Base-by-base conservation (phyloP, 2,113 vertebrate species). In the Panthera leo region DNA sequence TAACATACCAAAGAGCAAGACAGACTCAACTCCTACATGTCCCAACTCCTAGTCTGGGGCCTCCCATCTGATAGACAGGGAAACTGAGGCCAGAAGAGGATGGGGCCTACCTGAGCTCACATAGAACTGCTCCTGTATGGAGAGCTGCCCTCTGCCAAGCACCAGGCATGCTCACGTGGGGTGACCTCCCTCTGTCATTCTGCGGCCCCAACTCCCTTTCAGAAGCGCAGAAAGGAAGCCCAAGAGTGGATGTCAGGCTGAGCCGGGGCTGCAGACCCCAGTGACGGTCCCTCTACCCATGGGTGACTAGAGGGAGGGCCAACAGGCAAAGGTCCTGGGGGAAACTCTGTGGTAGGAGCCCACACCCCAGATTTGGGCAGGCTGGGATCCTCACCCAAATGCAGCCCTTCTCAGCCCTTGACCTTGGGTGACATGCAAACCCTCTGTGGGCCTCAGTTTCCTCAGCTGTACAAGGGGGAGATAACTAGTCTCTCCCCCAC, bases 41-140 rank as follows among this genome's bases (percentile, higher is more conserved):
- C 29, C n/a, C 7, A 0, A 29, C 1, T 36, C 36, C 39, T 12
- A 58, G 58, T 23, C 58, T 61, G 58, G 58, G 58, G 16, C 14
- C 19, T 71, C 55, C 25, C 12, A 15, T 39, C 23, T 61, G 67
- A 31, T 3, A 71, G 58, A 61, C 23, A 21, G 58, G 58, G 58
- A 61, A 61, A 61, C n/a, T 1, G 34, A 91, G 83, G 51, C 51
- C 42, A 29, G 36, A n/a, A 89, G 79, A 63, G 25, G 31, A 7
- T 18, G 19, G 23, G 29, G 18, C 2, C 34, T 23, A 5, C 48
- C 58, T 9, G 3, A 25, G 7, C 3, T 65, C 76, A 76, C 58
- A 76, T 6, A 36, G 1, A 10, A 5, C 23, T 27, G 0, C 14
- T 11, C 55, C 82, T 42, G 0, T 29, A 19, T 48, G 13, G 0